These are phyloP conservation scores for Hypsopygia costalis DNA, from an alignment of 2,888 invertebrate genomes.

Conservation along the genomic window DNA sequence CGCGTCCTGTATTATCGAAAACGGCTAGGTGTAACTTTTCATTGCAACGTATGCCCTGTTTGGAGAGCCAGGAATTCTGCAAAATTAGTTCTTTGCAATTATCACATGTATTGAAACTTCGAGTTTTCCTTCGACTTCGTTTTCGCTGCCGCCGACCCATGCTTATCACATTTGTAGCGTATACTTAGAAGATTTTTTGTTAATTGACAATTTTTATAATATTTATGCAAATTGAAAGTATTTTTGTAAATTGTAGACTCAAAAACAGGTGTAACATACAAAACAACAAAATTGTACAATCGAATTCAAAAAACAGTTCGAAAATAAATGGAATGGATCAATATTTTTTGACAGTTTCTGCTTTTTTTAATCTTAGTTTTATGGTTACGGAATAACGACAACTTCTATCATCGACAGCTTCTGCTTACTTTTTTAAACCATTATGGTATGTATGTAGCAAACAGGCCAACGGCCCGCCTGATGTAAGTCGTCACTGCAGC, in stretches of 20 bases:
- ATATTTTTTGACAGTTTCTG: too few species aligned
- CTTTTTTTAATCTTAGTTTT: too few species aligned
- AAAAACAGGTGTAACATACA: neutral
- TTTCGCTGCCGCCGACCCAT: conserved; percentile 79
- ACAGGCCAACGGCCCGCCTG: too few species aligned
- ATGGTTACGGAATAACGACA: too few species aligned
- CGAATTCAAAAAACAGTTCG: too few species aligned
- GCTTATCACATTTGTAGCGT: neutral
- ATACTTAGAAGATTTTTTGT: neutral
- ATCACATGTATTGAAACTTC: conserved; percentile 54
- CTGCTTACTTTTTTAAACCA: too few species aligned
- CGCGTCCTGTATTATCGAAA: conserved; percentile 87
- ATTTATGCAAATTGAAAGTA: too few species aligned
- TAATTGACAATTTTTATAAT: neutral
- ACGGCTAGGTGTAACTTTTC: conserved; percentile 77
- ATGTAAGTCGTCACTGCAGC: too few species aligned
- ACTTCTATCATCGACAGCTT: too few species aligned
- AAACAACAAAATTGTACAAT: too few species aligned
- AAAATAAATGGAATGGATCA: too few species aligned
- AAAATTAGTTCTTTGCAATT: conserved; percentile 55
- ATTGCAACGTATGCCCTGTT: conserved; percentile 78
- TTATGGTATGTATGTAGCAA: too few species aligned
- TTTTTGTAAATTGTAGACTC: neutral
- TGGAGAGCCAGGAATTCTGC: conserved; percentile 76
- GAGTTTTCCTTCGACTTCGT: conserved; percentile 47